These are phyloP conservation scores for Atherix ibis DNA, from an alignment of 2,888 invertebrate species.

Conservation along the genomic window DNA sequence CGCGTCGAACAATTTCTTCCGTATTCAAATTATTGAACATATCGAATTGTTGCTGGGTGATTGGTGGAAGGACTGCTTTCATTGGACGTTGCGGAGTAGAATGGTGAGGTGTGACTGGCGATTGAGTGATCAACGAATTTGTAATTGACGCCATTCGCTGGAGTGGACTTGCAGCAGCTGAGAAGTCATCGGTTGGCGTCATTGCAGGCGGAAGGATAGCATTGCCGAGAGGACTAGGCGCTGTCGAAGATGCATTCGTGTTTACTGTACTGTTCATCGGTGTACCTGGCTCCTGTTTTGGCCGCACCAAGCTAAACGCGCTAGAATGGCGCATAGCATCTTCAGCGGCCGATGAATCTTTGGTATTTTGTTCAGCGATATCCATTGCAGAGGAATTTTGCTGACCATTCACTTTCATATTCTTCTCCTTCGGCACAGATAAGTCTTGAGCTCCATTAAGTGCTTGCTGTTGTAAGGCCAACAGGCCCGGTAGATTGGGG, in stretches of 20 bases:
- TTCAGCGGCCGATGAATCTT: conserved; percentile 34
- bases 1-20: conserved; percentile 93
- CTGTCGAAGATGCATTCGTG: conserved; percentile 49
- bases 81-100: conserved; percentile 72
- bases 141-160: conserved; percentile 98
- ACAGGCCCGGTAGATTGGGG: conserved; percentile 43
- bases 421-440: conserved; percentile 64
- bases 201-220: conserved; percentile 73
- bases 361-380: conserved; percentile 50
- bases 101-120: conserved; percentile 72
- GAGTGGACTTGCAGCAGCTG: conserved; percentile 79
- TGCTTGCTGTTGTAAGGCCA: conserved; percentile 63
- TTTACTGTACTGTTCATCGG: conserved; percentile 31
- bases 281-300: conserved; percentile 66
- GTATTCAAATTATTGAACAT: conserved; percentile 95
- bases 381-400: conserved; percentile 23
- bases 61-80: conserved; percentile 92
- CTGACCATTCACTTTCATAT: conserved; percentile 33
- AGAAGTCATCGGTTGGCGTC: conserved; percentile 66
- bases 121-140: conserved; percentile 86
- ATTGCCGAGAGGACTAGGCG: conserved; percentile 71
- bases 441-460: conserved; percentile 66
- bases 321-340: conserved; percentile 33
- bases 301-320: conserved; percentile 77
- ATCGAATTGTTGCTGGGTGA: conserved; percentile 98